Evolutionary conservation across 2,888 invertebrate species (phyloP).

Genomic region (Temnothorax rugatulus): DNA sequence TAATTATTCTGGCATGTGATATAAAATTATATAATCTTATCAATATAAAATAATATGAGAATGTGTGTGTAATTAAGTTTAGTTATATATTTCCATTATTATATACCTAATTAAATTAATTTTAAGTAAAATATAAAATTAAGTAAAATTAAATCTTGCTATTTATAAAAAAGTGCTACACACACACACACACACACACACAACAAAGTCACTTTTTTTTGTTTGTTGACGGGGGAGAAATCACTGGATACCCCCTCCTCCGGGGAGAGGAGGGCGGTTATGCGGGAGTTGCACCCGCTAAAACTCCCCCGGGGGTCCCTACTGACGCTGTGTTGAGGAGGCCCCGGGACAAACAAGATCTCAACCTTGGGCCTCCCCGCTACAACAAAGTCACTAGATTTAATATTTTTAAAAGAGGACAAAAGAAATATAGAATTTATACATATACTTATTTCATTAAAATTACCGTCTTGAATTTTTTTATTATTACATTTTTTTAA

Average conservation of each 20-base stretch:
- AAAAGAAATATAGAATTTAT: background rate
- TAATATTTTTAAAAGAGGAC: slow-evolving; percentile 1
- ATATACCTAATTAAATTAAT: background rate
- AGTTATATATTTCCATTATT: background rate
- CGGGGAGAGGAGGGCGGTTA: too few species aligned
- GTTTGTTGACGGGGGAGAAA: too few species aligned
- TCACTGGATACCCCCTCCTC: too few species aligned
- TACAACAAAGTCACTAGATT: background rate
- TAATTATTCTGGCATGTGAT: background rate
- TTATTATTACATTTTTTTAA: too few species aligned
- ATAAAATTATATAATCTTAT: background rate
- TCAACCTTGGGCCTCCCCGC: too few species aligned
- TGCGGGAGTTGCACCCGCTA: too few species aligned
- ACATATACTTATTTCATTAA: slow-evolving; percentile 9
- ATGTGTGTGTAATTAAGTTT: background rate
- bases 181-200: too few species aligned
- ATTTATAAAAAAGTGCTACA: background rate
- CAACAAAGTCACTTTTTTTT: background rate
- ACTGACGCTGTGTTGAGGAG: too few species aligned
- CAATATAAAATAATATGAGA: background rate
- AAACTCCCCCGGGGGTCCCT: too few species aligned
- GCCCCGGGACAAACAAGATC: too few species aligned
- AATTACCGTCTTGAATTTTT: background rate
- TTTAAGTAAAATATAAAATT: background rate
- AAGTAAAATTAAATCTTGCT: background rate